Evolutionary conservation across 2,888 invertebrate genomes (phyloP), one percentile per base, ranked within the genome.

Genomic region (Iselma pallidipennis): DNA sequence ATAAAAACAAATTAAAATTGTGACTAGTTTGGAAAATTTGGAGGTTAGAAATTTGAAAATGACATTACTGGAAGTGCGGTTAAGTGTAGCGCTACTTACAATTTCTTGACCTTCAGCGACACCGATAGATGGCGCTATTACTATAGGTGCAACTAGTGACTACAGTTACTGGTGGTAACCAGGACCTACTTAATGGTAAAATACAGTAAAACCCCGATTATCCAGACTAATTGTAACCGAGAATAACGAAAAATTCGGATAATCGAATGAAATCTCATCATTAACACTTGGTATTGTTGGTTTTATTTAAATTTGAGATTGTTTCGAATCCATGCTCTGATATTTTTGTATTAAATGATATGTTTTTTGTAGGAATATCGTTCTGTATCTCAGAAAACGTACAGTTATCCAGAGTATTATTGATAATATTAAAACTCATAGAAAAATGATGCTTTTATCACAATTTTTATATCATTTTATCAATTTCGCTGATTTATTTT

Each of bases 381-480:
- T 33, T 57, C 29, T 56, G 49, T n/a, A 61, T 49, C 42, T 66
- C 66, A 7, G 66, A 59, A 66, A 76, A 73, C 55, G 64, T 66
- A 42, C 76, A 69, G 66, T 76, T 71, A 62, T 77, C 76, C 14
- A 76, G 69, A 4, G 77, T 77, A 66, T 77, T 76, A 65, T 71
- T 77, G 70, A 76, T 68, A 50, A 67, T 66, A 42, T 45, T 45
- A 45, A 45, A 45, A 23, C 12, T 45, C 45, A 45, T 45, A 45
- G 12, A 23, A 19, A 67, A 63, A 61, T 72, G 65, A 64, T 59
- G 56, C 2, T 31, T 37, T 16, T 37, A 37, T 37, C 37, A 37
- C 37, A 37, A 0, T 31, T 31, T 10, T 23, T 2, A 21, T 45
- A 45, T 45, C 45, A 45, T 23, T 45, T 42, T 21, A 12, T 10